These are phyloP conservation scores for Leptopilina clavipes DNA, from an alignment of 1,140 invertebrate genomes.

Conservation along the genomic window DNA sequence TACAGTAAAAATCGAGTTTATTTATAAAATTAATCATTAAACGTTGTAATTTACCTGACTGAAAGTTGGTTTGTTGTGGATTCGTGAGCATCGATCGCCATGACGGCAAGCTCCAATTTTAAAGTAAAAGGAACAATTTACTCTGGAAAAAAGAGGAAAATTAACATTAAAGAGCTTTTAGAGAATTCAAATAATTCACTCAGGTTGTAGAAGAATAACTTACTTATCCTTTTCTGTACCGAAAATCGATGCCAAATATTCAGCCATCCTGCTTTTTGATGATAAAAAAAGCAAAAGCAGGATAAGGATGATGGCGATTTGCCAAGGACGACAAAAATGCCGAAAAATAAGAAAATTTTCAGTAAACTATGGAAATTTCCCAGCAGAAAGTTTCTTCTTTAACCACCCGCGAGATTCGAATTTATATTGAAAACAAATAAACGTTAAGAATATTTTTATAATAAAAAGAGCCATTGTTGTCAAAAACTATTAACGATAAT, in stretches of 20 bases:
- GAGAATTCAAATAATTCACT: constrained; percentile 35
- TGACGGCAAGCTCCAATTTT: constrained; percentile 99
- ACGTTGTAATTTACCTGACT: constrained; percentile 81
- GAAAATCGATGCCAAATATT: constrained; percentile 99
- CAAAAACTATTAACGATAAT: too few species aligned
- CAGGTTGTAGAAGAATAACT: constrained; percentile 65
- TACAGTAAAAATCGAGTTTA: too few species aligned
- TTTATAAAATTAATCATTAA: too few species aligned
- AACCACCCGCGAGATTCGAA: too few species aligned
- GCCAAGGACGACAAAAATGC: neutral
- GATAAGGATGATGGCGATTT: too few species aligned
- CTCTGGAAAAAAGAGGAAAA: constrained; percentile 82
- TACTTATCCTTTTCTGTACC: constrained; percentile 99
- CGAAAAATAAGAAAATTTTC: too few species aligned
- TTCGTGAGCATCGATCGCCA: constrained; percentile 97
- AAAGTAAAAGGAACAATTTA: constrained; percentile 99
- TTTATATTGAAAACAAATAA: too few species aligned
- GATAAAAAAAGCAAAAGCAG: too few species aligned
- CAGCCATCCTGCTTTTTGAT: constrained; percentile 84
- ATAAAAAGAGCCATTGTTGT: too few species aligned
- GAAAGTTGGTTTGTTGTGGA: constrained; percentile 99
- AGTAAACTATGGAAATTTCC: too few species aligned
- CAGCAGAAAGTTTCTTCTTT: too few species aligned
- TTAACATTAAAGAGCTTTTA: constrained; percentile 33
- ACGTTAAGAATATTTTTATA: too few species aligned